Conservation (phyloP, 2,888 invertebrate species). For the Anticlea derivata region DNA sequence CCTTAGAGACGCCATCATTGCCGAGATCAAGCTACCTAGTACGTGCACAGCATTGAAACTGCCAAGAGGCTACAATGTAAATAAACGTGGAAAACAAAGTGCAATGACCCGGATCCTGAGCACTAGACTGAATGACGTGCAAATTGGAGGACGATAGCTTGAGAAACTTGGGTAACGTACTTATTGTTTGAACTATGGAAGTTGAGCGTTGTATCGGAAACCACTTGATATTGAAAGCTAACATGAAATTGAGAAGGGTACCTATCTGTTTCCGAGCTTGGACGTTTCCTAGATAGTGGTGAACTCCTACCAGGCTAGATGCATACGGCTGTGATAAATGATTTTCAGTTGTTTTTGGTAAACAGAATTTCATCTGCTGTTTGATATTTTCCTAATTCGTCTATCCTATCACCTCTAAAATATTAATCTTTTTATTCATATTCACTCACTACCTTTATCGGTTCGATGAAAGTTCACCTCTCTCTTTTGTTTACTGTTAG, state of each 20-base stretch:
- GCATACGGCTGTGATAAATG: too few relatives aligned
- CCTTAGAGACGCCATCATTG: conserved; percentile 7
- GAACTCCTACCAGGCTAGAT: too few relatives aligned
- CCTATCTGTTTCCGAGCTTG: too few relatives aligned
- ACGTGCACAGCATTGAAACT: conserved; percentile 14
- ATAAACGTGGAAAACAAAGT: conserved; percentile 17
- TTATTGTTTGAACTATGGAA: conserved; percentile 9
- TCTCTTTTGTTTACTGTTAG: too few relatives aligned
- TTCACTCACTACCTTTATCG: too few relatives aligned
- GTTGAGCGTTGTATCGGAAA: conserved; percentile 14
- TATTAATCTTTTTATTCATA: too few relatives aligned
- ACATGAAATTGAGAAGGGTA: neutral
- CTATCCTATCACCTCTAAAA: too few relatives aligned
- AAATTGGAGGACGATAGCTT: conserved; percentile 23
- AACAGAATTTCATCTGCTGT: too few relatives aligned
- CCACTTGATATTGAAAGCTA: conserved; percentile 7
- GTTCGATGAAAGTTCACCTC: too few relatives aligned
- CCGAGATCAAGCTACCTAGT: neutral
- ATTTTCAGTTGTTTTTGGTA: too few relatives aligned
- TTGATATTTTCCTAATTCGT: too few relatives aligned
- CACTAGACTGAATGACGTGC: conserved; percentile 28
- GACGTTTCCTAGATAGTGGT: too few relatives aligned
- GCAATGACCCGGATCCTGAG: conserved; percentile 26
- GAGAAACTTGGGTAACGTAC: conserved; percentile 18
- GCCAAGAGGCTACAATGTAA: conserved; percentile 11